These are phyloP conservation scores for Montifringilla adamsi DNA, from an alignment of 2,113 vertebrate genomes.

Conservation along the genomic window DNA sequence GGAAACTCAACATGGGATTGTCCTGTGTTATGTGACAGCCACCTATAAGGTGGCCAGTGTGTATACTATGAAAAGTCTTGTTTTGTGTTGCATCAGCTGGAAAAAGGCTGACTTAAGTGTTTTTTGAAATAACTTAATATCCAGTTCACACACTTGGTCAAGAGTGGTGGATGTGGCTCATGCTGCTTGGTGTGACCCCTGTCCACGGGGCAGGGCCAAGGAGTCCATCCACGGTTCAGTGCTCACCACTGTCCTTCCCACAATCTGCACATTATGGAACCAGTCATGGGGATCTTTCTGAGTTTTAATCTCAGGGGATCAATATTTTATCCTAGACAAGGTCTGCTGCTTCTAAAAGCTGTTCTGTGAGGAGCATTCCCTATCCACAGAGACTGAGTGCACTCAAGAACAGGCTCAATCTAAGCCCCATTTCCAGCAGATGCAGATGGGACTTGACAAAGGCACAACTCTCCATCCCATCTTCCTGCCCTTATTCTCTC, in stretches of 20 bases:
- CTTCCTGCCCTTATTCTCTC: not conserved
- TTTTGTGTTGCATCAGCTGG: not conserved
- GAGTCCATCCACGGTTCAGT: not conserved
- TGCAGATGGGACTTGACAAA: not conserved
- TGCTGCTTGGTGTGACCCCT: not conserved
- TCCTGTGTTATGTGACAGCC: not conserved
- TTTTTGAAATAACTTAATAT: not conserved
- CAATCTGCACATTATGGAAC: not conserved
- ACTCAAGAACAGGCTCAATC: not conserved
- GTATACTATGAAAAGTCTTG: not conserved
- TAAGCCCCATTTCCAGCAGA: not conserved
- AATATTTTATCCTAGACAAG: not conserved
- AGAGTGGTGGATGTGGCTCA: not conserved
- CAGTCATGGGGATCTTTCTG: not conserved
- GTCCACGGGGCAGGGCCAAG: not conserved
- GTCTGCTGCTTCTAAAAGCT: not conserved
- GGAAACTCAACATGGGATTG: not conserved
- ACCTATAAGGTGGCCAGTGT: not conserved
- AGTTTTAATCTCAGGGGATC: not conserved
- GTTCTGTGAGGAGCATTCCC: not conserved
- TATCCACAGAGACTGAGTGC: accelerated
- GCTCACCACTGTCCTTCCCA: not conserved
- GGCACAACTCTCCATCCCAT: not conserved
- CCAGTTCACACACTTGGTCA: not conserved
- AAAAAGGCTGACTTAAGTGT: not conserved